Percentiles rank a stretch among this genome's conserved stretches.
phyloP scores from a whole-genome alignment of 2,113 vertebrate genomes.

The Abramis brama region DNA sequence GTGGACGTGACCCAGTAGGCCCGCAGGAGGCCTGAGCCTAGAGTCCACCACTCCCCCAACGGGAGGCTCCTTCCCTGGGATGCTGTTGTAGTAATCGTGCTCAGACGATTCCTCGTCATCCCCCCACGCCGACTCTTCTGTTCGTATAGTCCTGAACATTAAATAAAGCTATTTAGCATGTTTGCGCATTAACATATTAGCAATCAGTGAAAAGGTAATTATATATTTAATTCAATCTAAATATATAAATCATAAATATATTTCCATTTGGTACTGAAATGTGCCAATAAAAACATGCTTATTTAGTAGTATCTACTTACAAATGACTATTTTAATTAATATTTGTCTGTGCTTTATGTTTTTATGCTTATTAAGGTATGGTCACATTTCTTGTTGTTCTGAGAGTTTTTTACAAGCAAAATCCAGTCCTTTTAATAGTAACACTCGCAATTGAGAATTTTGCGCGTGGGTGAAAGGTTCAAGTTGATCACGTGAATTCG shows the following conservation, averaged over 20 bases:
- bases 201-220: background rate
- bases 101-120: conserved; percentile 80
- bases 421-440: background rate
- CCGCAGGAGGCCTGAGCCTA: conserved; percentile 71
- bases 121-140: conserved; percentile 84
- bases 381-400: background rate
- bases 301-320: background rate
- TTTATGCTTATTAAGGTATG: background rate
- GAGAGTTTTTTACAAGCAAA: background rate
- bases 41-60: conserved; percentile 89
- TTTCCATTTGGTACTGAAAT: background rate
- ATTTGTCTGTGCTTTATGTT: background rate
- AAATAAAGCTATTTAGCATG: background rate
- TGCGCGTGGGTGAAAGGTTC: background rate
- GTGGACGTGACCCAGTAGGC: conserved; percentile 71
- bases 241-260: background rate
- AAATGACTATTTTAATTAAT: background rate
- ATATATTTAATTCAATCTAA: background rate
- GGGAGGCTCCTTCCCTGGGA: conserved; percentile 94
- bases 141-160: conserved; percentile 72
- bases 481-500: background rate
- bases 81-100: conserved; percentile 95
- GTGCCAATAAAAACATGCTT: background rate
- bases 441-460: background rate
- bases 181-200: background rate